Conservation (phyloP, 1,140 invertebrate genomes). For the Drosophila lacteicornis region DNA sequence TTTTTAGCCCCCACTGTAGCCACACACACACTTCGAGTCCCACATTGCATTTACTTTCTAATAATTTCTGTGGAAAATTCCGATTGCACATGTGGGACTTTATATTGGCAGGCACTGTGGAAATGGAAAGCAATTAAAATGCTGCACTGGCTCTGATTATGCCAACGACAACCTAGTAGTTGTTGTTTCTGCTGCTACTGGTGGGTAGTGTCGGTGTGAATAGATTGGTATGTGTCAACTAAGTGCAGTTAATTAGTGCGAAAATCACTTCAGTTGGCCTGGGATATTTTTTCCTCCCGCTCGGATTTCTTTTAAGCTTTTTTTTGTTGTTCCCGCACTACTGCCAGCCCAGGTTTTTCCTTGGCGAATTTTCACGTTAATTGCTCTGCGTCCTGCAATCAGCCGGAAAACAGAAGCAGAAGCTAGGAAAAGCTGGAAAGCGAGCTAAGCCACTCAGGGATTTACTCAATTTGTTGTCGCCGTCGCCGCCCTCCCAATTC, state of each 20-base stretch:
- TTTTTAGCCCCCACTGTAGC: background rate
- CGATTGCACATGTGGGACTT: conserved; percentile 82
- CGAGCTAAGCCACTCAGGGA: conserved; percentile 76
- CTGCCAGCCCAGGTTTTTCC: conserved; percentile 50
- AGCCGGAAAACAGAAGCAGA: conserved; percentile 51
- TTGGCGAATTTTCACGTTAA: conserved; percentile 79
- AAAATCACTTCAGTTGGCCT: conserved; percentile 82
- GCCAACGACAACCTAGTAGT: conserved; percentile 49
- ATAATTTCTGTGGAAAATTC: conserved; percentile 82
- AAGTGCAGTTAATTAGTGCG: conserved; percentile 83
- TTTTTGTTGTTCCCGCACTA: conserved; percentile 20
- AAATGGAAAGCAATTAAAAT: conserved; percentile 83
- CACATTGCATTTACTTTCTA: conserved; percentile 79
- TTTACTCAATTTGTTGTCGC: conserved; percentile 69
- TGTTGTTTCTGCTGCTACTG: conserved; percentile 7
- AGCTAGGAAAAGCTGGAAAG: conserved; percentile 29
- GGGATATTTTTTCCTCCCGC: conserved; percentile 58
- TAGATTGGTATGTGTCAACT: conserved; percentile 83
- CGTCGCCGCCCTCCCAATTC: conserved; percentile 13
- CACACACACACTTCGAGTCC: conserved; percentile 5
- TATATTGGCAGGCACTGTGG: conserved; percentile 72
- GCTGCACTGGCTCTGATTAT: conserved; percentile 78
- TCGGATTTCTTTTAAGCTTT: conserved; percentile 39
- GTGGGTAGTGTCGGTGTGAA: conserved; percentile 55
- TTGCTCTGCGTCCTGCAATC: conserved; percentile 71